A percentile compares a stretch with the other conserved stretches of the same genome.
These are phyloP conservation scores for Daubentonia madagascariensis DNA, from an alignment of 2,113 vertebrate genomes.

Conservation along the genomic window DNA sequence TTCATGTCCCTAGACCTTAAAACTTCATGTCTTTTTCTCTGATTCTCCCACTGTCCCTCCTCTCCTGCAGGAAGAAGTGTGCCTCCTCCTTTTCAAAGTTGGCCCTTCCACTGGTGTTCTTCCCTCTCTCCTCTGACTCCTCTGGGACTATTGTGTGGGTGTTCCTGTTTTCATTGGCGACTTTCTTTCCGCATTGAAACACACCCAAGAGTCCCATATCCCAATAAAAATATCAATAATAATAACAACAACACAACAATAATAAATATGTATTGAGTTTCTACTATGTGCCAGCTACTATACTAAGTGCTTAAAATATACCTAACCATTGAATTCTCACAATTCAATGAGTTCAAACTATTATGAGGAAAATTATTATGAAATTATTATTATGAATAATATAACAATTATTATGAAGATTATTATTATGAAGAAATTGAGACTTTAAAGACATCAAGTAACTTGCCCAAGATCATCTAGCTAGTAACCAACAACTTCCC, in stretches of 20 bases:
- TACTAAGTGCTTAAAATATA: not conserved
- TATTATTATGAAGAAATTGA: not conserved
- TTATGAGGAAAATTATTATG: not conserved
- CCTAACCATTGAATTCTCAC: not conserved
- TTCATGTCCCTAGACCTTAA: not conserved
- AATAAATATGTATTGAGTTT: not conserved
- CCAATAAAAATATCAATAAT: not conserved
- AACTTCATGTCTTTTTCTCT: not conserved
- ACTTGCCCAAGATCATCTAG: not conserved
- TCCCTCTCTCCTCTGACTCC: not conserved
- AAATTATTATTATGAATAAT: not conserved
- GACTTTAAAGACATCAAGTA: not conserved
- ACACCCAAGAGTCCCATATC: not conserved
- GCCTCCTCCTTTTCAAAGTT: not conserved
- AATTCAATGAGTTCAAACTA: not conserved
- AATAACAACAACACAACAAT: not conserved
- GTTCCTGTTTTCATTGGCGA: not conserved
- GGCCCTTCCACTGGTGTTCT: not conserved
- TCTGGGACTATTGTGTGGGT: not conserved
- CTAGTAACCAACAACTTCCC: not conserved
- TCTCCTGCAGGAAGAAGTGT: not conserved
- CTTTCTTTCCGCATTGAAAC: not conserved
- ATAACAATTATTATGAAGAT: not conserved
- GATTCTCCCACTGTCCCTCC: not conserved
- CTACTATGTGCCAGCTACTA: not conserved